Conservation (phyloP, 2,113 vertebrate species). For the Chloropsis cyanopogon region DNA sequence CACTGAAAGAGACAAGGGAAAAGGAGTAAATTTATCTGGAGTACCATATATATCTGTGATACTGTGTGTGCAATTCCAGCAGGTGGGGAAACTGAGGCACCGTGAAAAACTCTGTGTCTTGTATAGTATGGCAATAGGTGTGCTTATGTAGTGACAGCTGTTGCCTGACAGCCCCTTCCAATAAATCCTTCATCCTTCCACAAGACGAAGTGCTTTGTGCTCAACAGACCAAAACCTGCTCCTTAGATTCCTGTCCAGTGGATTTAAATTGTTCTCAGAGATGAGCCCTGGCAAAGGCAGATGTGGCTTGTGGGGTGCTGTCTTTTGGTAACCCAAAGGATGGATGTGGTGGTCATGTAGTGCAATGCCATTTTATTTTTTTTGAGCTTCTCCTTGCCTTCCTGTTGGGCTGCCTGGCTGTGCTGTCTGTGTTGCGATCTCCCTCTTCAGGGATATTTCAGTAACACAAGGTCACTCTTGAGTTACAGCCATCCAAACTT, state of each 20-base stretch:
- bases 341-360: neutral
- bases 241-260: neutral
- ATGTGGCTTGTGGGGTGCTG: neutral
- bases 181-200: neutral
- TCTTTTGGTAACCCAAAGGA: neutral
- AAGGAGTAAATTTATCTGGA: neutral
- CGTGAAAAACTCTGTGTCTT: neutral
- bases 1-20: neutral
- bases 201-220: neutral
- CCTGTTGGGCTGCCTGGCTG: neutral
- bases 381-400: neutral
- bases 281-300: neutral
- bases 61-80: neutral
- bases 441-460: neutral
- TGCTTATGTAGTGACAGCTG: neutral
- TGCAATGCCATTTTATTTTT: neutral
- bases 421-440: neutral
- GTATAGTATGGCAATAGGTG: accelerated
- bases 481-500: neutral
- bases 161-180: neutral
- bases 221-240: neutral
- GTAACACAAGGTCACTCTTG: neutral
- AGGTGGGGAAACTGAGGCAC: neutral
- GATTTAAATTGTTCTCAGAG: neutral
- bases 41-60: neutral